These are phyloP conservation scores for Megathymus violae DNA, from an alignment of 1,140 invertebrate species.

Conservation along the genomic window DNA sequence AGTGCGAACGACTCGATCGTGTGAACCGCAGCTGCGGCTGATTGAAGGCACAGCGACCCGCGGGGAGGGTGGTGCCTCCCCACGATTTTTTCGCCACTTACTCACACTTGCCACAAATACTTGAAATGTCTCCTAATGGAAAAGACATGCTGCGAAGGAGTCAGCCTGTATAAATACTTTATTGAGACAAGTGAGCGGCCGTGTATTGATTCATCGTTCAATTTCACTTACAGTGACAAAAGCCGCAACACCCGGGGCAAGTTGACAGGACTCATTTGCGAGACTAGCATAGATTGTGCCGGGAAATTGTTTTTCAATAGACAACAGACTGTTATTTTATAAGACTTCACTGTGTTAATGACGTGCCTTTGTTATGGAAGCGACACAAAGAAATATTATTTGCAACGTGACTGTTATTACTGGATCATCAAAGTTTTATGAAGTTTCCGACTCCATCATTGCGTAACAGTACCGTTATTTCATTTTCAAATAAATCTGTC, in stretches of 20 bases:
- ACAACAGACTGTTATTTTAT: no score
- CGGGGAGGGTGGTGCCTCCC: slow-evolving; percentile 32
- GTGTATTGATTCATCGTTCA: slow-evolving; percentile 53
- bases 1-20: slow-evolving; percentile 23
- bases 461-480: no score
- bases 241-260: neutral
- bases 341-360: no score
- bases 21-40: slow-evolving; percentile 42
- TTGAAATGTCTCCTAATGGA: slow-evolving; percentile 79
- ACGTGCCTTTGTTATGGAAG: no score
- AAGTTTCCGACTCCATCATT: no score
- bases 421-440: no score
- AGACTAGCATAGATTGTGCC: no score
- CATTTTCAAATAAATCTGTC: no score
- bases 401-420: no score
- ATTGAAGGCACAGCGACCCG: slow-evolving; percentile 38
- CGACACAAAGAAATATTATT: no score
- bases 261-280: neutral
- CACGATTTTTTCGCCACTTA: slow-evolving; percentile 70
- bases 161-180: slow-evolving; percentile 79
- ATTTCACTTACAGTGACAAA: slow-evolving; percentile 24
- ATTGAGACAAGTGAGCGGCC: slow-evolving; percentile 70
- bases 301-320: no score
- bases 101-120: slow-evolving; percentile 76
- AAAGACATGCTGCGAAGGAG: slow-evolving; percentile 77